Conservation (phyloP, 2,113 vertebrate genomes). For the Stomatorhinus ivindoensis region DNA sequence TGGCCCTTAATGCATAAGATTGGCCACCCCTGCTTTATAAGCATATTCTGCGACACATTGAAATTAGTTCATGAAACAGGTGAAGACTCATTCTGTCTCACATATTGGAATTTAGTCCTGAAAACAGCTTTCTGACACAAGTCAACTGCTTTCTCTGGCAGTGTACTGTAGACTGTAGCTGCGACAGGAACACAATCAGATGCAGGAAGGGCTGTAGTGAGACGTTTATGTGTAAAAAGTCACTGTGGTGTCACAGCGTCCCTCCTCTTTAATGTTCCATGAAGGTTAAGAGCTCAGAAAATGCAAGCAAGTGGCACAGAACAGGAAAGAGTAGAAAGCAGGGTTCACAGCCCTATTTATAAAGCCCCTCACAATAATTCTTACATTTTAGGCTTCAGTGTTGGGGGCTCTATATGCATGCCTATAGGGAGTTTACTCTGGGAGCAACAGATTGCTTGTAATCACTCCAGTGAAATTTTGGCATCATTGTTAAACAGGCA, state of each 20-base stretch:
- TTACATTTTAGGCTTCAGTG: background rate
- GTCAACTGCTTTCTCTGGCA: background rate
- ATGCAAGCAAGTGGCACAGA: background rate
- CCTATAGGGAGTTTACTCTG: background rate
- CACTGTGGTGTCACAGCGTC: background rate
- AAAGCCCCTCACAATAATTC: background rate
- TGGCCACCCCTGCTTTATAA: background rate
- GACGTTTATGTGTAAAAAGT: background rate
- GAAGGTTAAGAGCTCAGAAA: background rate
- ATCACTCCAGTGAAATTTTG: background rate
- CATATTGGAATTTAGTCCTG: background rate
- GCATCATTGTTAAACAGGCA: too few species aligned
- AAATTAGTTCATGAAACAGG: background rate
- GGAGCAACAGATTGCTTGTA: background rate
- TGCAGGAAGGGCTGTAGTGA: background rate
- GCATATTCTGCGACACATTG: background rate
- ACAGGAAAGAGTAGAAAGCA: background rate
- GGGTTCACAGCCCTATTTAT: background rate
- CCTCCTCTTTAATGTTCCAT: background rate
- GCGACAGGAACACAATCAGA: background rate
- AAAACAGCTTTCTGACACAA: background rate
- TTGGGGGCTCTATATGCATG: background rate
- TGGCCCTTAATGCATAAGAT: background rate
- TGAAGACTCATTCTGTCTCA: background rate
- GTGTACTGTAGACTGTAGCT: background rate